Conservation (phyloP, 1,140 invertebrate genomes). For the Aplysia californica region DNA sequence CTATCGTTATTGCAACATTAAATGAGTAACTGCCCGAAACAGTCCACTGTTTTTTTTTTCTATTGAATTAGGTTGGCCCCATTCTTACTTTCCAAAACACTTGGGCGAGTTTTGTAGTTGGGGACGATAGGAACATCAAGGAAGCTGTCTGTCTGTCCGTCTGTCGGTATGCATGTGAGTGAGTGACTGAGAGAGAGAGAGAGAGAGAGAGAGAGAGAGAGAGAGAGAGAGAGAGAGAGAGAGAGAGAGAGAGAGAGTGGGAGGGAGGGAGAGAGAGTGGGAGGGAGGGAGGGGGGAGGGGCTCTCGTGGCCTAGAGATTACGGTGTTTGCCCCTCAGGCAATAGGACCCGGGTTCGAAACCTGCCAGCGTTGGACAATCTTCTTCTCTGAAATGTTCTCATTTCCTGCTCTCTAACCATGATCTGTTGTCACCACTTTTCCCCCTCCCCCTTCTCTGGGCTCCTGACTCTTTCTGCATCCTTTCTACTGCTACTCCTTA, state of each 20-base stretch:
- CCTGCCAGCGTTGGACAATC: no score
- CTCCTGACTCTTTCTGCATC: no score
- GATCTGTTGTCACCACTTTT: no score
- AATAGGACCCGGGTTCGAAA: no score
- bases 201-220: neutral
- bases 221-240: neutral
- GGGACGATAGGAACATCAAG: neutral
- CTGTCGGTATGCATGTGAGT: no score
- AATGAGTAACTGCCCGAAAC: neutral
- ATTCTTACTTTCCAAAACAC: neutral
- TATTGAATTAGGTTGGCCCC: neutral
- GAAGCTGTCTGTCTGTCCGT: neutral
- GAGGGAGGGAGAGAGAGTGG: slow-evolving; percentile 5
- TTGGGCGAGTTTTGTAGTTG: neutral
- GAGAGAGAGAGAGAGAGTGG: neutral
- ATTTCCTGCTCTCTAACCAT: no score
- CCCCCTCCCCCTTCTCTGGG: no score
- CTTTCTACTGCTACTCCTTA: no score
- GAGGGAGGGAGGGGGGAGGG: no score
- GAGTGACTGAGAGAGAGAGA: slow-evolving; percentile 2
- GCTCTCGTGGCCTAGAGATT: no score
- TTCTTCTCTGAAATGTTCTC: no score
- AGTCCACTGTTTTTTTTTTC: neutral
- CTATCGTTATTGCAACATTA: neutral
- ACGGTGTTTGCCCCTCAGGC: no score